A percentile compares a stretch with the other conserved stretches of the same genome.
Evolutionary conservation across 2,888 invertebrate genomes (phyloP).

Genomic region (Tolmerus cingulatus): DNA sequence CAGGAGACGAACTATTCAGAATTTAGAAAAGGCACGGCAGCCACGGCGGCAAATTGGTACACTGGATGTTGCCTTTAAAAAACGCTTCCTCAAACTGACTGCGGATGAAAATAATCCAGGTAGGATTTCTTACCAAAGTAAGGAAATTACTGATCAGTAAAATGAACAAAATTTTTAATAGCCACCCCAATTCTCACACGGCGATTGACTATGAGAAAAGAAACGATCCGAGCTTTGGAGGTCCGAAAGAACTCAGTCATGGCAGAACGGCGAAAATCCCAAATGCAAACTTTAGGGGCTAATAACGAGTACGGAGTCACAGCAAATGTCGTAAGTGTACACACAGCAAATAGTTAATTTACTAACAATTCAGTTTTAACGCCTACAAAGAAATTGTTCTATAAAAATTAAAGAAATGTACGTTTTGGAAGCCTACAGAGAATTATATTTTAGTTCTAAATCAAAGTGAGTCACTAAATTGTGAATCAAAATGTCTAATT

Average conservation of each 20-base stretch:
- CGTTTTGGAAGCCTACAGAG: no score
- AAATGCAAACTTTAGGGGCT: constrained; percentile 90
- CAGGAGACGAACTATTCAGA: constrained; percentile 89
- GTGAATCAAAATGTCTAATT: no score
- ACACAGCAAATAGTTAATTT: background rate
- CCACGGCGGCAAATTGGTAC: constrained; percentile 92
- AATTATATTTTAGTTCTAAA: no score
- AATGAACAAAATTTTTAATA: constrained; percentile 55
- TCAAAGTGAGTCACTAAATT: no score
- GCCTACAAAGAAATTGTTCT: no score
- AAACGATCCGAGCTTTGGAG: constrained; percentile 87
- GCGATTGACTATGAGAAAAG: constrained; percentile 83
- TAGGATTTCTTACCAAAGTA: constrained; percentile 50
- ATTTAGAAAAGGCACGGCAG: constrained; percentile 88
- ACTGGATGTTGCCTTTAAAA: constrained; percentile 94
- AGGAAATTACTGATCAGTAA: background rate
- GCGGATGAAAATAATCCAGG: constrained; percentile 77
- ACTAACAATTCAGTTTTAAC: no score
- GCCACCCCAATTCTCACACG: constrained; percentile 83
- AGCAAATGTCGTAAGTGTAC: constrained; percentile 53
- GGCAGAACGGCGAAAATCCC: constrained; percentile 85
- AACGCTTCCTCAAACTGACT: constrained; percentile 87
- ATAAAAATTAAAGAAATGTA: no score
- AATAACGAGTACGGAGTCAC: constrained; percentile 82
- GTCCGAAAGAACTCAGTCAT: constrained; percentile 88